These are phyloP conservation scores for Idaea aversata DNA, from an alignment of 2,888 invertebrate species.

Conservation along the genomic window DNA sequence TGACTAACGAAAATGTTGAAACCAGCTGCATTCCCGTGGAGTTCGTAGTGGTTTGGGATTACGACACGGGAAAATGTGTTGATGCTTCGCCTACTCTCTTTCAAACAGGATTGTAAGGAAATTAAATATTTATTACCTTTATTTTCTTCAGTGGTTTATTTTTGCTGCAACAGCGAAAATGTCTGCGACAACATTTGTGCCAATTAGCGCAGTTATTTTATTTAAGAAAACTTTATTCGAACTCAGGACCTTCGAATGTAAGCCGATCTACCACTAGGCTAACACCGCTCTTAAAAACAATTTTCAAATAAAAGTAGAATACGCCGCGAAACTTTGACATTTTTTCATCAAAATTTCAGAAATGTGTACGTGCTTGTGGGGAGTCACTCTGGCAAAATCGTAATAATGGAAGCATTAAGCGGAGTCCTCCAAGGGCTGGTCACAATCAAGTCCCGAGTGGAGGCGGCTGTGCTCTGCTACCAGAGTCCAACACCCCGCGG, in stretches of 20 bases:
- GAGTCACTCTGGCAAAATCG: conserved; percentile 86
- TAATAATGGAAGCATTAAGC: conserved; percentile 77
- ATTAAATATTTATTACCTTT: neutral
- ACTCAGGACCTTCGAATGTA: too few relatives aligned
- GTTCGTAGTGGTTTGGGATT: conserved; percentile 77
- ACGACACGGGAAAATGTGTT: conserved; percentile 88
- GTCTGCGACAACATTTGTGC: too few relatives aligned
- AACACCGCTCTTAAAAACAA: too few relatives aligned
- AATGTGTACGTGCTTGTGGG: conserved; percentile 63
- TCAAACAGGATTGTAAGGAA: conserved; percentile 66
- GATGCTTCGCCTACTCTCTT: conserved; percentile 87
- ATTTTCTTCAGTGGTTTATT: neutral
- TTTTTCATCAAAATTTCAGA: conserved; percentile 39
- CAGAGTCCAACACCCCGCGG: conserved; percentile 58
- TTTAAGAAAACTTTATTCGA: too few relatives aligned
- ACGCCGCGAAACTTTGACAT: too few relatives aligned
- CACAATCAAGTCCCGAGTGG: conserved; percentile 84
- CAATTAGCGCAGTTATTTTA: too few relatives aligned
- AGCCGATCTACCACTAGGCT: too few relatives aligned
- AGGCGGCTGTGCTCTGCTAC: conserved; percentile 81
- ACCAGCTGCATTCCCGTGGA: conserved; percentile 33
- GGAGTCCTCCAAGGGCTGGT: conserved; percentile 75
- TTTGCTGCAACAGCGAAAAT: too few relatives aligned
- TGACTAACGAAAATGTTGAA: neutral
- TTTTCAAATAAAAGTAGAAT: too few relatives aligned